Conservation (phyloP, 2,113 vertebrate species). For the Delphinapterus leucas region DNA sequence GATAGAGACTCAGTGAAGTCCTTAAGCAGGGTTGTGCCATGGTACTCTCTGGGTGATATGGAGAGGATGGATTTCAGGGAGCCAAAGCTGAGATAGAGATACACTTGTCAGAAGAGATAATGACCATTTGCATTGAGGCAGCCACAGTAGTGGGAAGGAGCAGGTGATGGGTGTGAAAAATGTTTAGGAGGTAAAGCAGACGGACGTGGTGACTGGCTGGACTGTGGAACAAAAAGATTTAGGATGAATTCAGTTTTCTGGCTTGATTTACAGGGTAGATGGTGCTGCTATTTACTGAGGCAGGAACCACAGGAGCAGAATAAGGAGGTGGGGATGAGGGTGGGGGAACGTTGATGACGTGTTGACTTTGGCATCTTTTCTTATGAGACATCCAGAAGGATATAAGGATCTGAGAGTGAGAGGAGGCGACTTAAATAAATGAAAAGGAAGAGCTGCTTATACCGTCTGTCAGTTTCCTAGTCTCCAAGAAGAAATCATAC, state of each 20-base stretch:
- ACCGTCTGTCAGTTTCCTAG: background rate
- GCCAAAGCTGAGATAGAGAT: background rate
- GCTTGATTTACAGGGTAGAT: background rate
- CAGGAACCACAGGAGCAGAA: background rate
- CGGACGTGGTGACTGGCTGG: background rate
- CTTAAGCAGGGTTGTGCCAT: background rate
- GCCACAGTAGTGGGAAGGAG: too few species aligned
- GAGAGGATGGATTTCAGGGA: background rate
- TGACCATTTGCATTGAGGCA: background rate
- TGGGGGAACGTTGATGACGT: too few species aligned
- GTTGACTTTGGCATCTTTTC: background rate
- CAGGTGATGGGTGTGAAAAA: background rate
- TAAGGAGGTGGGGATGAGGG: background rate
- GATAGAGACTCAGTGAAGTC: background rate
- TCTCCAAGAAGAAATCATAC: background rate
- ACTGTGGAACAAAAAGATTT: background rate
- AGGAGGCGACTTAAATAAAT: background rate
- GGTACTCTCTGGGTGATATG: background rate
- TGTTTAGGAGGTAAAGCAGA: background rate
- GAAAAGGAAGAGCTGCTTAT: background rate
- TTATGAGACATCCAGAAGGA: background rate
- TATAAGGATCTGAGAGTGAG: background rate
- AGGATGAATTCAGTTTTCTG: background rate
- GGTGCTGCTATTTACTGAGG: background rate
- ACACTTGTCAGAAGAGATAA: background rate